A percentile compares a stretch with the other conserved stretches of the same genome.
Conservation (phyloP, 2,888 invertebrate genomes). For the Anthrax anthrax region DNA sequence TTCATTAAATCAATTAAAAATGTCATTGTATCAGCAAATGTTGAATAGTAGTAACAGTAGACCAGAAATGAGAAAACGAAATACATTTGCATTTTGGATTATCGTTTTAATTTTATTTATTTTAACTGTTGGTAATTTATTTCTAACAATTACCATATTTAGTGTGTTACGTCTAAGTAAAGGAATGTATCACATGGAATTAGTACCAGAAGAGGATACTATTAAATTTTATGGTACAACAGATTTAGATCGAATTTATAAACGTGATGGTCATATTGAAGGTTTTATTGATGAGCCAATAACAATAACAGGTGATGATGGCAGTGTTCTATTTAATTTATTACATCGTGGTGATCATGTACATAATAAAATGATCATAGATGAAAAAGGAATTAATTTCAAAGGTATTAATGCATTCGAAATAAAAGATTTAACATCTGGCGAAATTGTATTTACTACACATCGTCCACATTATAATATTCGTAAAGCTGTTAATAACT, state of each 20-base stretch:
- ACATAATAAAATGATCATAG: constrained; percentile 39
- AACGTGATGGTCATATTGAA: constrained; percentile 51
- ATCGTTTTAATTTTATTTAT: constrained; percentile 54
- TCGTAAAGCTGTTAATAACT: constrained; percentile 48
- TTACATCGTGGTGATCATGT: constrained; percentile 32
- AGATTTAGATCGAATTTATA: constrained; percentile 63
- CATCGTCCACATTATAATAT: constrained; percentile 56
- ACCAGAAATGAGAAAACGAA: constrained; percentile 18
- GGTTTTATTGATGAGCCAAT: constrained; percentile 42
- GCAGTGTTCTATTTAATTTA: constrained; percentile 30
- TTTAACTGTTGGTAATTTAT: constrained; percentile 63
- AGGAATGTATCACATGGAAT: constrained; percentile 75
- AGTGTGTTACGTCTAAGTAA: constrained; percentile 65
- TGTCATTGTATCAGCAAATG: not conserved
- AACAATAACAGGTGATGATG: constrained; percentile 28
- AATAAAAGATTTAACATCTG: constrained; percentile 49
- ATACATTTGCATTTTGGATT: constrained; percentile 63
- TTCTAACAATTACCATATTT: constrained; percentile 66
- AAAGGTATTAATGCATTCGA: constrained; percentile 53
- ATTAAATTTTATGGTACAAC: constrained; percentile 66
- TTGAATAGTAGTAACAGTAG: not conserved
- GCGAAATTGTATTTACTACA: constrained; percentile 58
- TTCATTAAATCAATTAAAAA: not conserved
- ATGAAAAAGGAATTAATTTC: constrained; percentile 53
- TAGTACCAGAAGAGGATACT: constrained; percentile 56